Evolutionary conservation across 2,888 invertebrate species (phyloP), one percentile per base, ranked within the genome.

Genomic region (Drosophila tripunctata): DNA sequence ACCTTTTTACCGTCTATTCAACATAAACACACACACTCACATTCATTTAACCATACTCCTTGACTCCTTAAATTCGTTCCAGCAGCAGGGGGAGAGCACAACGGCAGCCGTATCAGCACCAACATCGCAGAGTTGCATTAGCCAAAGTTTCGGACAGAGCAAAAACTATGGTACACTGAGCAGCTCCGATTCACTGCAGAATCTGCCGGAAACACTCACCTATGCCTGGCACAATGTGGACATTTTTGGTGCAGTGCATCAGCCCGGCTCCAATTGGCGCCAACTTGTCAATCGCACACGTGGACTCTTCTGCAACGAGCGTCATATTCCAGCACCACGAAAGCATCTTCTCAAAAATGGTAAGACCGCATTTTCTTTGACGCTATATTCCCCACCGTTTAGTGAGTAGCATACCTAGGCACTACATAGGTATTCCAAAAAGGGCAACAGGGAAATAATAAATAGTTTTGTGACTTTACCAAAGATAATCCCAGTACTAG

Each of bases 141-240:
- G 82, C 68, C 86, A 80, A 14, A 72, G 77, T 0, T 74, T 80
- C 14, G 83, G 79, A 4, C 80, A 65, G 61, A 65, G 64, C 22
- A 90, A 90, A 67, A 90, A 81, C 71, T 91, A 91, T 66, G 91
- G 91, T 22, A 89, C 88, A 1, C 67, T 91, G 2, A 73, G 68
- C 14, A 24, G 21, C 44, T 24, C 24, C 17, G 54, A 52, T 6
- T 52, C 41, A 12, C 27, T 38, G 8, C 38, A 40, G 5, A 51
- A 79, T 1, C 19, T 76, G 40, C 63, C 87, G 0, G 90, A 90
- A 38, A 90, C 92, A 54, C 92, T 96, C 62, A 94, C 94, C 0
- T 96, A 96, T 91, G 94, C 95, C 3, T 96, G 96, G 96, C 94
- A 94, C 44, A 95, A 95, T 68, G 92, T 96, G 71, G 96, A 96